Conservation (phyloP, 2,888 invertebrate genomes). For the Pimpla rufipes region DNA sequence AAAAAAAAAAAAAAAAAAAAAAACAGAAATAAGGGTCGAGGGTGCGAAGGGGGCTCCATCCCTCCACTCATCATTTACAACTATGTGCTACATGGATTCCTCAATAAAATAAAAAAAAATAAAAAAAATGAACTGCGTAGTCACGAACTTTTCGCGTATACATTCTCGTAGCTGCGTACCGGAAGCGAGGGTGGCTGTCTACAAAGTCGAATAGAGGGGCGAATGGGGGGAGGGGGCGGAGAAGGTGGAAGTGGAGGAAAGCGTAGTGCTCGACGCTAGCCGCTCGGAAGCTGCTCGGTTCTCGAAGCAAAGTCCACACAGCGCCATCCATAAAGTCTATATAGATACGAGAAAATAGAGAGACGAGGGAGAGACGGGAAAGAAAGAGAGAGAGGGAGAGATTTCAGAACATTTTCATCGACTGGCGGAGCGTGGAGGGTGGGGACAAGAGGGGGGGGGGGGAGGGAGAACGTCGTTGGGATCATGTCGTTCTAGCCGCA, state of each 20-base stretch:
- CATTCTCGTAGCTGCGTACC: background rate
- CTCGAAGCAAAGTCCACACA: constrained; percentile 33
- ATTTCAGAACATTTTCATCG: constrained; percentile 60
- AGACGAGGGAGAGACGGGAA: constrained; percentile 9
- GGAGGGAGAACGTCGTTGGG: constrained; percentile 26
- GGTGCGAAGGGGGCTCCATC: background rate
- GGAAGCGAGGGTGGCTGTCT: constrained; percentile 1
- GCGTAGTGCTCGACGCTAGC: background rate
- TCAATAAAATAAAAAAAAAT: background rate
- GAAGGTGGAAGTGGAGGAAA: background rate
- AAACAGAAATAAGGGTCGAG: too few species aligned
- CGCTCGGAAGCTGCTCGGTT: constrained; percentile 21
- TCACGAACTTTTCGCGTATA: constrained; percentile 40
- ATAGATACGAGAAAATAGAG: constrained; percentile 3
- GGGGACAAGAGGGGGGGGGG: background rate
- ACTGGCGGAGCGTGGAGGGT: constrained; percentile 40
- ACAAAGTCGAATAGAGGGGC: too few species aligned
- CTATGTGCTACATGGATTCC: background rate
- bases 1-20: too few species aligned
- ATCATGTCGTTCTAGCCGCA: constrained; percentile 32
- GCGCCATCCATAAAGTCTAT: constrained; percentile 22
- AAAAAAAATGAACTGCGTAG: constrained; percentile 42
- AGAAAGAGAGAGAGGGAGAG: constrained; percentile 22
- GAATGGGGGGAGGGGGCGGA: background rate
- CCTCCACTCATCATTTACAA: constrained; percentile 4